Evolutionary conservation across 2,797 vertebrate species (phyloP), one percentile per base, ranked within the genome.

Genomic region (Chromis chromis): DNA sequence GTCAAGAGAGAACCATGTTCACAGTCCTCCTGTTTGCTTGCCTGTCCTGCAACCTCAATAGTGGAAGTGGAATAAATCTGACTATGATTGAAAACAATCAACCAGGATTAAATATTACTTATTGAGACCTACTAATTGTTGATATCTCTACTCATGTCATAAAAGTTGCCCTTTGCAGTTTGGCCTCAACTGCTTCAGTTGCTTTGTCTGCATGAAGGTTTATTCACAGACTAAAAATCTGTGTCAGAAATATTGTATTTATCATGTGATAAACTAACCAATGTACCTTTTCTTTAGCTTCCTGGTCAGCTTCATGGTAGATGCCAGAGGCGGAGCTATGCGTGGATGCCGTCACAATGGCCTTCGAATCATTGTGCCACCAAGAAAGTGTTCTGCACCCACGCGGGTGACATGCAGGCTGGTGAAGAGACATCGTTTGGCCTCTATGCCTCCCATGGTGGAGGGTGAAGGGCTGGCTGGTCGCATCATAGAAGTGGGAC

Each of bases 281-380:
- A 16, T 36, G 40, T 65, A n/a, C 59, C 24, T 66, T 94, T 40
- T 65, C 50, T 92, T 52, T 90, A 99, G 98, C 92, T 99, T 99
- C 94, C 94, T 99, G 71, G 98, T 99, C 81, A 99, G 98, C 88
- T 99, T 99, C 86, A 99, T 99, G 98, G 98, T 99, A 76, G 98
- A 99, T 25, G 98, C 98, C 59, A 96, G 98, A 63, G 98, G 98
- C 0, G 98, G 98, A 0, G 97, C 98, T 68, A 99, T 99, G 98
- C 94, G 97, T n/a, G 98, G 98, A 9, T 99, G 98, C 89, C 95
- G 98, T 50, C 98, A 99, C 87, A 97, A 99, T 0, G 98, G 98
- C 22, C 94, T 99, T 2, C 95, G 98, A 40, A 99, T 99, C 86
- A 98, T 99, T n/a, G 97, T 99, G 22, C 98, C 98, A 0, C 98